Percentiles rank a stretch among this genome's conserved stretches.
Conservation (phyloP, 2,888 invertebrate species). For the Neoaliturus tenellus region DNA sequence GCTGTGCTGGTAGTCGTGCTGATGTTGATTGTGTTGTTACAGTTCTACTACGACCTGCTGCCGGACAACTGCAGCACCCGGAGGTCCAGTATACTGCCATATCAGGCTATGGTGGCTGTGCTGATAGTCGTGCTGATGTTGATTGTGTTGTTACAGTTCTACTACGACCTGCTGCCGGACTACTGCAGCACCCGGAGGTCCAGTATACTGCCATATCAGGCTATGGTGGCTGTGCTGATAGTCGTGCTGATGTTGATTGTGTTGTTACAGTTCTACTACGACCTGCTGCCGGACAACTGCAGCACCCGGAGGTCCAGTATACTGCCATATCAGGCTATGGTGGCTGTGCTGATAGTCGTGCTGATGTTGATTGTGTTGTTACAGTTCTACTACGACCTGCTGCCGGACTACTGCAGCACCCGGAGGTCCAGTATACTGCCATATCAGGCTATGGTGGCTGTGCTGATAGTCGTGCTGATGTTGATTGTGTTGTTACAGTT, state of each 20-base stretch:
- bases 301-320: slow-evolving; percentile 74
- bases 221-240: slow-evolving; percentile 75
- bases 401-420: slow-evolving; percentile 81
- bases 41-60: slow-evolving; percentile 78
- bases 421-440: slow-evolving; percentile 74
- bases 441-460: slow-evolving; percentile 77
- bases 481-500: slow-evolving; percentile 75
- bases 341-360: slow-evolving; percentile 76
- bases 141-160: slow-evolving; percentile 75
- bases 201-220: slow-evolving; percentile 77
- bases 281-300: slow-evolving; percentile 83
- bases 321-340: slow-evolving; percentile 76
- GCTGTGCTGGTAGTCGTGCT: too few species aligned
- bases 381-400: slow-evolving; percentile 78
- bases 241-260: too few species aligned
- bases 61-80: slow-evolving; percentile 80
- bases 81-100: slow-evolving; percentile 75
- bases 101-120: slow-evolving; percentile 76
- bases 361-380: too few species aligned
- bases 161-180: slow-evolving; percentile 79
- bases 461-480: too few species aligned
- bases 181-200: slow-evolving; percentile 76
- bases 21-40: slow-evolving; percentile 70
- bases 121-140: too few species aligned
- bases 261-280: slow-evolving; percentile 75